Percentiles rank a stretch among this genome's conserved stretches.
Evolutionary conservation across 1,140 invertebrate species (phyloP).

Genomic region (Sarcophaga peregrina): DNA sequence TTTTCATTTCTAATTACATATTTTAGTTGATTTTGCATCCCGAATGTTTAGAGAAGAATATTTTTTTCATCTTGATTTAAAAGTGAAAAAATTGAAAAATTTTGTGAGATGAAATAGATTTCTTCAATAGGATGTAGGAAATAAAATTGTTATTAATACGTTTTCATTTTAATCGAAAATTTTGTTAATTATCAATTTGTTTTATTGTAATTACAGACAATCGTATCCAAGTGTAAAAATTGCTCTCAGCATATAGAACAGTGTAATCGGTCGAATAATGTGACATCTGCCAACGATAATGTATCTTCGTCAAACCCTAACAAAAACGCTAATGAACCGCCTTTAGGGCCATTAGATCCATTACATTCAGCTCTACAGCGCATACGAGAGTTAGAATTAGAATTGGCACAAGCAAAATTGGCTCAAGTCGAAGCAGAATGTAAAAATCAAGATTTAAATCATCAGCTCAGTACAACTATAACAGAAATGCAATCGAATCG

Average conservation of each 20-base stretch:
- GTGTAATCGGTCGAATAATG: constrained; percentile 60
- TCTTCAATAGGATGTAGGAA: no score
- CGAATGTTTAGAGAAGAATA: no score
- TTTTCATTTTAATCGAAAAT: no score
- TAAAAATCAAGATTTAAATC: constrained; percentile 95
- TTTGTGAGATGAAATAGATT: no score
- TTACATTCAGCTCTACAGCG: constrained; percentile 70
- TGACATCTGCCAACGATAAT: constrained; percentile 57
- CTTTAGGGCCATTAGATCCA: constrained; percentile 63
- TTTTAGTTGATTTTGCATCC: no score
- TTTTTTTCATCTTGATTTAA: no score
- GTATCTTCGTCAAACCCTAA: constrained; percentile 29
- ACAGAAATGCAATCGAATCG: constrained; percentile 79
- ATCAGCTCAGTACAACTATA: constrained; percentile 86
- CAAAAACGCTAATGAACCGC: constrained; percentile 53
- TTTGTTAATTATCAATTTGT: constrained; percentile 5
- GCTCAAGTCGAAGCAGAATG: constrained; percentile 97
- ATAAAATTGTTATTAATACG: no score
- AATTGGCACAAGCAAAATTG: constrained; percentile 95
- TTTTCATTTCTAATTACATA: no score
- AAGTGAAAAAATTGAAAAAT: no score
- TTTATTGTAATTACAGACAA: constrained; percentile 63
- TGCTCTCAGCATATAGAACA: constrained; percentile 66
- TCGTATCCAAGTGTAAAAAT: constrained; percentile 71
- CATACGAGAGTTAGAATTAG: constrained; percentile 91